A percentile compares a stretch with the other conserved stretches of the same genome.
These are phyloP conservation scores for Hemicrepidius hirtus DNA, from an alignment of 2,888 invertebrate genomes.

Conservation along the genomic window DNA sequence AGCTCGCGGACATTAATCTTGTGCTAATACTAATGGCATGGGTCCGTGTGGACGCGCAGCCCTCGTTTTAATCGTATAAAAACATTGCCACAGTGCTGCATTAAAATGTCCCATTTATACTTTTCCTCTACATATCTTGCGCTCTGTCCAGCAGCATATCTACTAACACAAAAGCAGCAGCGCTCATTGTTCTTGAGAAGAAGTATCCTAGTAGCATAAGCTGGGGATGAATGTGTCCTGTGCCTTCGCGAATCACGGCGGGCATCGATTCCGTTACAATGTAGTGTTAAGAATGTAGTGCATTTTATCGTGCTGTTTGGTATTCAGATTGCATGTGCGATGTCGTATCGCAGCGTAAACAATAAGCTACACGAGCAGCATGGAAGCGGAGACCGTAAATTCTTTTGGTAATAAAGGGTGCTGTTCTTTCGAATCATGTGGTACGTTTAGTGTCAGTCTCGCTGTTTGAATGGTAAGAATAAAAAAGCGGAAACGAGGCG, in stretches of 20 bases:
- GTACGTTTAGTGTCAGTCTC: conserved; percentile 39
- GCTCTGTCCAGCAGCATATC: conserved; percentile 1
- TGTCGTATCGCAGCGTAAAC: conserved; percentile 51
- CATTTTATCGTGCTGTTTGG: conserved; percentile 52
- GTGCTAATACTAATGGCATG: conserved; percentile 63
- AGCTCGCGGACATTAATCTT: conserved; percentile 64
- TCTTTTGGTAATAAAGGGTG: conserved; percentile 48
- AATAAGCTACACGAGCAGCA: conserved; percentile 50
- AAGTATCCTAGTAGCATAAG: conserved; percentile 7
- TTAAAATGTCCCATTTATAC: conserved; percentile 48
- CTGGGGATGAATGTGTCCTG: conserved; percentile 6
- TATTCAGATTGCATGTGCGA: conserved; percentile 53
- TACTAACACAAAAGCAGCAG: neutral
- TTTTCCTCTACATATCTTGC: conserved; percentile 42
- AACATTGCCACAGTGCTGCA: conserved; percentile 54
- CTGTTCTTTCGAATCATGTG: conserved; percentile 37
- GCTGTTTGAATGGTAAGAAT: conserved; percentile 36
- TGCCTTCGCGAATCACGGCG: conserved; percentile 25
- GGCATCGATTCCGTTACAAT: conserved; percentile 49
- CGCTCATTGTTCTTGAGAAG: conserved; percentile 39
- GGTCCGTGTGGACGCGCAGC: conserved; percentile 58
- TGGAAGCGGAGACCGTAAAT: conserved; percentile 42
- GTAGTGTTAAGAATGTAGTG: conserved; percentile 50
- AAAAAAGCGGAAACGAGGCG: conserved; percentile 29
- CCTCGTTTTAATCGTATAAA: conserved; percentile 62